phyloP scores from a whole-genome alignment of 2,113 vertebrate species.

The Mesoclemmys tuberculata region DNA sequence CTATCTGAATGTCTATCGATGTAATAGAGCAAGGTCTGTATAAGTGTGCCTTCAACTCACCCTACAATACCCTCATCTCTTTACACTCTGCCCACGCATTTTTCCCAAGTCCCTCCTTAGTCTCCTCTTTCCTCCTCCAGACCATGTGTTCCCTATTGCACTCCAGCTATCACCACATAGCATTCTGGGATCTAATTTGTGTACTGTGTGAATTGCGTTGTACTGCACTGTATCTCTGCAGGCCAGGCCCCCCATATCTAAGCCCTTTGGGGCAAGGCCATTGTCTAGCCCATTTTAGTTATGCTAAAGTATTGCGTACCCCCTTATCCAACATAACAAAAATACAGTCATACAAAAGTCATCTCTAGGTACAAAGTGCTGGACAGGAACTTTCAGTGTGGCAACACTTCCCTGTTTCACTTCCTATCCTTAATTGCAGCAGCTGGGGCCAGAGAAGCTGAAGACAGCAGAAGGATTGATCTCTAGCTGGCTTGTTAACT shows the following conservation, averaged over 20 bases:
- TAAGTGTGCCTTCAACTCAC: background rate
- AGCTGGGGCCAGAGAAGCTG: too few species aligned
- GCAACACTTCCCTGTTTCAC: background rate
- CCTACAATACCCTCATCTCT: background rate
- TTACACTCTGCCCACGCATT: background rate
- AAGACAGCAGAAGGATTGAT: background rate
- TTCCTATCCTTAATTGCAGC: background rate
- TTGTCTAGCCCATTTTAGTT: background rate
- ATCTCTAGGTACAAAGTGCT: background rate
- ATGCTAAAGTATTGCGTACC: background rate
- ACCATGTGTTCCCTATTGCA: background rate
- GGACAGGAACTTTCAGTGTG: background rate
- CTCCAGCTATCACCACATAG: background rate
- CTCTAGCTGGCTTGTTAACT: background rate
- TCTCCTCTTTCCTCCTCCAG: too few species aligned
- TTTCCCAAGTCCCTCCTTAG: background rate
- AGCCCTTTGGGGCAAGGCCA: background rate
- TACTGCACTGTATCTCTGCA: background rate
- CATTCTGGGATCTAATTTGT: background rate
- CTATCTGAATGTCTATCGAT: background rate
- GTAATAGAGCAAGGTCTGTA: background rate
- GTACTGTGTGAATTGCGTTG: background rate
- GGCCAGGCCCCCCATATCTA: background rate
- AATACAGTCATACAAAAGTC: background rate
- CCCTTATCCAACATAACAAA: background rate